Evolutionary conservation across 2,797 vertebrate species (phyloP), one percentile per base, ranked within the genome.

Genomic region (Enteromius fasciolatus): DNA sequence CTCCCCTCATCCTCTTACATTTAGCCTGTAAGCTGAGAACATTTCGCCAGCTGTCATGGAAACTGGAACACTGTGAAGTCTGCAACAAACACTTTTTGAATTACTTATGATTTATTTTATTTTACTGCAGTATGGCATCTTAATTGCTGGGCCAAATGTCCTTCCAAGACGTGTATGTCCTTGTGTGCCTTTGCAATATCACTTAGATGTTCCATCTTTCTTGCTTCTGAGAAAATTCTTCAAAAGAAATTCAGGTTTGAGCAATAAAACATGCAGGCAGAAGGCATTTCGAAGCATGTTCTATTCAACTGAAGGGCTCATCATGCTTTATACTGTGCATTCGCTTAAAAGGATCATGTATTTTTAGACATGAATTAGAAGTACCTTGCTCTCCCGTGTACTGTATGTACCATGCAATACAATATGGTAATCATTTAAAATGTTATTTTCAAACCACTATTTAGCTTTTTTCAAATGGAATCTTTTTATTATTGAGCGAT

Each of bases 1-100:
- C 31, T 74, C 20, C 41, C 23, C 41, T 44, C 76, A 66, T 83
- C 67, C 46, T 74, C 76, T 70, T 61, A 46, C 78, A 36, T 73
- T 68, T 63, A 46, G 36, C 31, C 81, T 64, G 59, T 81, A 69
- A 80, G 63, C 79, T 48, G 76, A 84, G 84, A 87, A 87, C 79
- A 86, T 88, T 87, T 87, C 28, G 0, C 81, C 31, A 64, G 84
- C 77, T 88, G 87, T 84, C 86, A 88, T 88, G 86, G 86, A 87
- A 86, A 87, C 82, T 41, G 80, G 72, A 70, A 68, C 80, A 70
- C 18, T 25, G 28, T 76, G 80, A 59, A 44, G 80, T 83, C 82
- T 78, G 82, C 78, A 81, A 76, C 74, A 77, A 83, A 80, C 73
- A 33, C 78, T 77, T 77, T 84, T 41, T 48, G 31, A 83, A 86